Evolutionary conservation across 1,140 invertebrate species (phyloP), one percentile per base, ranked within the genome.

Genomic region (Popillia japonica): DNA sequence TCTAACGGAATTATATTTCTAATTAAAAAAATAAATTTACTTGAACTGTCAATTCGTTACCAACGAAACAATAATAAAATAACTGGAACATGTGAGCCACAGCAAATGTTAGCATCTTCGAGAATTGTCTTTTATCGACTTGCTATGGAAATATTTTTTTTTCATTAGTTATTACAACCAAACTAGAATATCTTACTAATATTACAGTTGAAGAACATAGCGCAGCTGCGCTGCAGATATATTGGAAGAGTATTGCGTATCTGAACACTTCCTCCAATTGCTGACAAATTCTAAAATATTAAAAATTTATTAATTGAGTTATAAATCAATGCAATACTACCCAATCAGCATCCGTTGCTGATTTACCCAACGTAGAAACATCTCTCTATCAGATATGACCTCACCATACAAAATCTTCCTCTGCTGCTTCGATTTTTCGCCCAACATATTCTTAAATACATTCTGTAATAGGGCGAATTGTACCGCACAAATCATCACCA

Each of bases 1-100:
- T 68, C 2, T 22, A 34, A 34, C 27, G 6, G 10, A 20, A 64
- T 1, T 7, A 40, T 9, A 27, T 20, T 72, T 8, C 23, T n/a
- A 20, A 9, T n/a, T 34, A 0, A 0, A 17, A 7, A 34, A 34
- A 68, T 68, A 10, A 6, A 76, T 22, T 10, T 55, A 76, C 75
- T 34, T 76, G 3, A 55, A 23, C 9, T 55, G 41, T 55, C 22
- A 76, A 42, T 55, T 76, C 42, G 2, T 76, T 20, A 27, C 75
- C 75, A 55, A 76, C 75, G 42, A 23, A 55, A 27, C 75, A 76
- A 55, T 76, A 76, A 55, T 55, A 76, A 55, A 76, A 76, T 55
- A 76, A 76, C 9, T 76, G 75, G 9, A 55, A 34, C 22, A 76
- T 22, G 20, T 76, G 44, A 22, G 75, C 75, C 17, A 55, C 44